phyloP scores from a whole-genome alignment of 2,113 vertebrate species.

The Callipepla californica region DNA sequence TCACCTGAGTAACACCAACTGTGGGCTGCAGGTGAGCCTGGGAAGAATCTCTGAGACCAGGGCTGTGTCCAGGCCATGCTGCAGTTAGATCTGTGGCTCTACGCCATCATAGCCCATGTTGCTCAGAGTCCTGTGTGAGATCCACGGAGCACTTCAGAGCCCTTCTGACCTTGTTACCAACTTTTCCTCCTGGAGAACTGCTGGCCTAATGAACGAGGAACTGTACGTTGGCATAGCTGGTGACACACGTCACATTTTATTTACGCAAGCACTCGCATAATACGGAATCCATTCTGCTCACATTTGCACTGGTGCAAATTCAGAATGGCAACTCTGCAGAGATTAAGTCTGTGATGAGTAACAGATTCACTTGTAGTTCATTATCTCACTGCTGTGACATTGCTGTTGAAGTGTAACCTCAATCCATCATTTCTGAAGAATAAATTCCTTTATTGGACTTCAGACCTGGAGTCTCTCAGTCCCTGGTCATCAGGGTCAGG shows the following conservation, averaged over 20 bases:
- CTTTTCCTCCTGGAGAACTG: not conserved
- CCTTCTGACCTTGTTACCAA: not conserved
- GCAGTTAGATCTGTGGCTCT: not conserved
- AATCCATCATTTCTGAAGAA: slow-evolving; percentile 16
- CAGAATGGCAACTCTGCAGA: not conserved
- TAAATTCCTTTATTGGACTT: not conserved
- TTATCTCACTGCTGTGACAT: slow-evolving; percentile 50
- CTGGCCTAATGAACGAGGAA: not conserved
- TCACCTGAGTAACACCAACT: not conserved
- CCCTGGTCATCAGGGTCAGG: not conserved
- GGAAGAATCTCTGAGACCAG: not conserved
- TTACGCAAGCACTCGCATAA: not conserved
- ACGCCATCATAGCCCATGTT: fast-evolving
- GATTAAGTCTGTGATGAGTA: not conserved
- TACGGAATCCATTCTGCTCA: not conserved
- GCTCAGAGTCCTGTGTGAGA: not conserved
- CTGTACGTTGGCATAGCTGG: not conserved
- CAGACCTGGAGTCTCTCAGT: slow-evolving; percentile 4
- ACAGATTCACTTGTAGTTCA: slow-evolving; percentile 1
- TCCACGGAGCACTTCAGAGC: not conserved
- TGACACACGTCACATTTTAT: not conserved
- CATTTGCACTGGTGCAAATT: not conserved
- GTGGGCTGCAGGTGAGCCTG: not conserved
- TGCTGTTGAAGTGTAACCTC: slow-evolving; percentile 32
- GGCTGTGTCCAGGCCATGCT: not conserved